These are phyloP conservation scores for Empidonax traillii DNA, from an alignment of 2,113 vertebrate genomes.

Conservation along the genomic window DNA sequence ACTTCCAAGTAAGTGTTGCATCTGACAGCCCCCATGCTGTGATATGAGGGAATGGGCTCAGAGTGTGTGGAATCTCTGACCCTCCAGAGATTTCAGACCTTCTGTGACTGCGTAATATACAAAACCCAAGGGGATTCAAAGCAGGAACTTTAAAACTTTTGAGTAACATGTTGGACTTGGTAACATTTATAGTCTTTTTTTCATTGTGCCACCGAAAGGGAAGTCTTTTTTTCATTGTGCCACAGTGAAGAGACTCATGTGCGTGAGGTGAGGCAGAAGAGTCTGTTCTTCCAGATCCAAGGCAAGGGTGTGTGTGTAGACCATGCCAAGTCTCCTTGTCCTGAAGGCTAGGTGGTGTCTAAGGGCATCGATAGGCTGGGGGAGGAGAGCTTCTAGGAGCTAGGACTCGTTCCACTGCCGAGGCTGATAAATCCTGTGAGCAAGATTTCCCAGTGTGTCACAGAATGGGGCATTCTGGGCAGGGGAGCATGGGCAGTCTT, in stretches of 20 bases:
- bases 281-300: background rate
- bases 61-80: background rate
- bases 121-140: background rate
- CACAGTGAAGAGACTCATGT: background rate
- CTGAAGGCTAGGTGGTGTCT: background rate
- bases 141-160: background rate
- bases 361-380: background rate
- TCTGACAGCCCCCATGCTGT: rapidly evolving
- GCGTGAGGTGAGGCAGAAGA: background rate
- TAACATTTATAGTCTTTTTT: background rate
- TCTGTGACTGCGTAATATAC: background rate
- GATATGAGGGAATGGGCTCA: background rate
- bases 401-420: background rate
- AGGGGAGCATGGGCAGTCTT: background rate
- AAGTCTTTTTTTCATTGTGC: background rate
- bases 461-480: background rate
- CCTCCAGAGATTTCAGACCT: background rate
- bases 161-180: rapidly evolving
- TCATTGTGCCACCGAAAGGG: background rate
- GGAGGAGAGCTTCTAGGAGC: background rate
- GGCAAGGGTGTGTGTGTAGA: background rate
- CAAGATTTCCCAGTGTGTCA: background rate
- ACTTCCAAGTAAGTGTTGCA: background rate
- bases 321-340: background rate
- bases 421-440: background rate